A percentile compares a stretch with the other conserved stretches of the same genome.
phyloP scores from a whole-genome alignment of 2,797 vertebrate species.

The Tragopan temminckii region DNA sequence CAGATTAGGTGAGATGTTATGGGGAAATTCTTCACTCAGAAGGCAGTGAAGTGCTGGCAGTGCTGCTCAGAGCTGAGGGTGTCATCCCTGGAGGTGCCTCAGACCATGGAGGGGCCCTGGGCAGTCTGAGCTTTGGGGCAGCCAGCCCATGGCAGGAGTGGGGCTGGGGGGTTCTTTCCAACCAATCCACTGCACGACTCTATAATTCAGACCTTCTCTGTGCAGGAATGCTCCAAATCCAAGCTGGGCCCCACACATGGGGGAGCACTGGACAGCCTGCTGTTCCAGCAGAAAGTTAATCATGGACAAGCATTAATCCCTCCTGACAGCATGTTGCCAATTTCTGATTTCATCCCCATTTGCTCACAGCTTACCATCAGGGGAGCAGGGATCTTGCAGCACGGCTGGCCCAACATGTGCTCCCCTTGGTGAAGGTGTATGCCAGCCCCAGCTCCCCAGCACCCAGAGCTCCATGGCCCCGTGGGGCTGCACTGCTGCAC shows the following conservation, averaged over 20 bases:
- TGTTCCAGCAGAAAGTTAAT: conserved; percentile 66
- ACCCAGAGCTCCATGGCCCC: background rate
- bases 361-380: conserved; percentile 43
- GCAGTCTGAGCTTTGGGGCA: no score
- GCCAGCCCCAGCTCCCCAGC: background rate
- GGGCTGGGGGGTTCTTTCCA: no score
- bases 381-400: conserved; percentile 16
- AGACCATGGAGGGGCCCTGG: no score
- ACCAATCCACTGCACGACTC: no score
- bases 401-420: background rate
- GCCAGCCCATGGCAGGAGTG: no score
- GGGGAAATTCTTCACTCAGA: no score
- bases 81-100: no score
- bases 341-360: conserved; percentile 62
- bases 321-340: conserved; percentile 67
- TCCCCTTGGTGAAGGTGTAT: background rate
- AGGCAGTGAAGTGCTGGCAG: no score
- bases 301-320: conserved; percentile 70
- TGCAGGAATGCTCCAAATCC: no score
- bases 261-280: conserved; percentile 5
- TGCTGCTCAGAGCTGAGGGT: no score
- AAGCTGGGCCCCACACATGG: rapidly evolving
- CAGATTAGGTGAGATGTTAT: no score
- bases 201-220: no score
- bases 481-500: background rate